Evolutionary conservation across 2,797 vertebrate genomes (phyloP).

Genomic region (Gallinago nigripennis): DNA sequence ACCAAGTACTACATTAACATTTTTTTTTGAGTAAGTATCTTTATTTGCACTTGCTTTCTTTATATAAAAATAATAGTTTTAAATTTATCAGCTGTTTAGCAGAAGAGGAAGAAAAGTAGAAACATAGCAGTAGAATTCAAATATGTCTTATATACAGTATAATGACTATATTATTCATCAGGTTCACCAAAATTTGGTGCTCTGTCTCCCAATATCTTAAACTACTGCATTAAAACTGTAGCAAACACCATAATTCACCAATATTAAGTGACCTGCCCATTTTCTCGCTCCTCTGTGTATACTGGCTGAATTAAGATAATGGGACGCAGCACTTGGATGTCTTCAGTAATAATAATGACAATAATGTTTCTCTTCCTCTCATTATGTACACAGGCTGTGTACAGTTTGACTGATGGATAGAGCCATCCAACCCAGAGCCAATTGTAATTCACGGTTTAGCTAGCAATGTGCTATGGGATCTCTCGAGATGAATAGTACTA

Average conservation of each 20-base stretch:
- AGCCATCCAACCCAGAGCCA: not conserved
- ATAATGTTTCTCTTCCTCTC: not conserved
- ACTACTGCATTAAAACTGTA: not conserved
- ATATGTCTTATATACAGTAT: not conserved
- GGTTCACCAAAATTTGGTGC: not conserved
- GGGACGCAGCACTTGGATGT: not conserved
- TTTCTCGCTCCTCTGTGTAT: not conserved
- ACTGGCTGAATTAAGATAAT: not conserved
- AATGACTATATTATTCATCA: not conserved
- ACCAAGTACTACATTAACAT: not conserved
- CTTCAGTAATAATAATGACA: not conserved
- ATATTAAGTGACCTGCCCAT: not conserved
- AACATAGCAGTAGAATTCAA: not conserved
- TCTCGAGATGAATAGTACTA: not conserved
- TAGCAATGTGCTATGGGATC: not conserved
- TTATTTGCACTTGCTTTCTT: not conserved
- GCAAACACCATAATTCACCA: not conserved
- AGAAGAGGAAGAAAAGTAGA: not conserved
- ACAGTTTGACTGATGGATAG: not conserved
- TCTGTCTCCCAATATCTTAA: not conserved
- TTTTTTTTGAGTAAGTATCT: not conserved
- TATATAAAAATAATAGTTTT: not conserved
- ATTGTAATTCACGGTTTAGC: not conserved
- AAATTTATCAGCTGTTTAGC: not conserved
- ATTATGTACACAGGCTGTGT: not conserved